phyloP scores from a whole-genome alignment of 2,797 vertebrate genomes.

The Anas georgica region DNA sequence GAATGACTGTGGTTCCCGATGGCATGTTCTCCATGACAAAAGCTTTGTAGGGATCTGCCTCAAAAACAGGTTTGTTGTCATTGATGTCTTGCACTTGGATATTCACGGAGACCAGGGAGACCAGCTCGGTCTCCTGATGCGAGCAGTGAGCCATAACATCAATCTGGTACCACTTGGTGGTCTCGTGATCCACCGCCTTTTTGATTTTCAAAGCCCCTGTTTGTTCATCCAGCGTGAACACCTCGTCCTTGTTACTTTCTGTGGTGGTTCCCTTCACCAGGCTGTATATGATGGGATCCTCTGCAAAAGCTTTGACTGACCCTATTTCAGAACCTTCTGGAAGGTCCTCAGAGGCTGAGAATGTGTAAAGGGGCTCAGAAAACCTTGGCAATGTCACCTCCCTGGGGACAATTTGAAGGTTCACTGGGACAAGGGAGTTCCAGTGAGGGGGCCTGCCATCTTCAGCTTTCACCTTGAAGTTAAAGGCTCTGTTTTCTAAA shows the following conservation, averaged over 20 bases:
- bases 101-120: conserved; percentile 91
- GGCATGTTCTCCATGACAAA: conserved; percentile 96
- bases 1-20: conserved; percentile 91
- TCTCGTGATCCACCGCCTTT: conserved; percentile 92
- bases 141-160: conserved; percentile 91
- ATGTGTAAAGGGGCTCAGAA: conserved; percentile 93
- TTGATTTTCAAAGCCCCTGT: conserved; percentile 89
- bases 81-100: conserved; percentile 97
- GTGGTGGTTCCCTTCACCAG: conserved; percentile 93
- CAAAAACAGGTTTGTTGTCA: conserved; percentile 94
- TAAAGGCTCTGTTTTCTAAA: conserved; percentile 92
- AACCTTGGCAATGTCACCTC: conserved; percentile 92
- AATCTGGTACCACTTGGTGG: conserved; percentile 95
- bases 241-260: conserved; percentile 92
- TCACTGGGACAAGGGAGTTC: conserved; percentile 89
- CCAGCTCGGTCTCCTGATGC: conserved; percentile 88
- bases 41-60: conserved; percentile 92
- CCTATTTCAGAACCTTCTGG: conserved; percentile 92
- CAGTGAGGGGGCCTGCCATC: conserved; percentile 92
- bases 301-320: conserved; percentile 87
- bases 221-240: conserved; percentile 88
- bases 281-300: conserved; percentile 93
- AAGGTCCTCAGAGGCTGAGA: conserved; percentile 91
- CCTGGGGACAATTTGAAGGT: conserved; percentile 90
- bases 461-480: conserved; percentile 92